phyloP scores from a whole-genome alignment of 2,797 vertebrate species.

The Chiloscyllium punctatum region DNA sequence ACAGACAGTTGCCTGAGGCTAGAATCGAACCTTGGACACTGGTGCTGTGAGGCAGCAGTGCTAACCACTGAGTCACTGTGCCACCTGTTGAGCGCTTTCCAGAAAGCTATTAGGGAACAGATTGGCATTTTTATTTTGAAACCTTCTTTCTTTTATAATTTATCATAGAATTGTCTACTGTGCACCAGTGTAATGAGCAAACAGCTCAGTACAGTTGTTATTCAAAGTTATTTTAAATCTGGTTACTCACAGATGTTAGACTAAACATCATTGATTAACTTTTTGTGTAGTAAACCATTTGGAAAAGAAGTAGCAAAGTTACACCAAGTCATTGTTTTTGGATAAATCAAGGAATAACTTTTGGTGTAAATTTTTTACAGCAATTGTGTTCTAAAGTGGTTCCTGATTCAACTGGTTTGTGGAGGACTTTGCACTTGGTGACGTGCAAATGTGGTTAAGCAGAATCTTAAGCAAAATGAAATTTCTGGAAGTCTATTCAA shows the following conservation, averaged over 20 bases:
- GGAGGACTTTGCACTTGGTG: not conserved
- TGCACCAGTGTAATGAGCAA: too few species aligned
- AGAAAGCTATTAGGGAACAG: too few species aligned
- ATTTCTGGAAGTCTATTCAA: not conserved
- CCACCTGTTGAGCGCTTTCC: too few species aligned
- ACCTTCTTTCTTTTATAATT: too few species aligned
- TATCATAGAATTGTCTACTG: not conserved
- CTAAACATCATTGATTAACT: not conserved
- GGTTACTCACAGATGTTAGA: not conserved
- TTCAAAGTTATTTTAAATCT: not conserved
- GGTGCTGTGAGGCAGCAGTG: too few species aligned
- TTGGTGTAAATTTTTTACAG: not conserved
- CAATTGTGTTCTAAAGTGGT: not conserved
- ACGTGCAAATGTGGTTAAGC: not conserved
- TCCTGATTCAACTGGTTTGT: not conserved
- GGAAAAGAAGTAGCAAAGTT: not conserved
- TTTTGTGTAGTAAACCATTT: not conserved
- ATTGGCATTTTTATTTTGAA: too few species aligned
- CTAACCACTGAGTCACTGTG: too few species aligned
- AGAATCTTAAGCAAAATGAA: not conserved
- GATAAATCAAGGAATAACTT: not conserved
- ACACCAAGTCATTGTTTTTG: not conserved
- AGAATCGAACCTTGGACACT: too few species aligned
- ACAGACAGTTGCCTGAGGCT: too few species aligned
- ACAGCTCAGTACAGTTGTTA: too few species aligned